These are phyloP conservation scores for Papilio helenus DNA, from an alignment of 1,140 invertebrate genomes.

Conservation along the genomic window DNA sequence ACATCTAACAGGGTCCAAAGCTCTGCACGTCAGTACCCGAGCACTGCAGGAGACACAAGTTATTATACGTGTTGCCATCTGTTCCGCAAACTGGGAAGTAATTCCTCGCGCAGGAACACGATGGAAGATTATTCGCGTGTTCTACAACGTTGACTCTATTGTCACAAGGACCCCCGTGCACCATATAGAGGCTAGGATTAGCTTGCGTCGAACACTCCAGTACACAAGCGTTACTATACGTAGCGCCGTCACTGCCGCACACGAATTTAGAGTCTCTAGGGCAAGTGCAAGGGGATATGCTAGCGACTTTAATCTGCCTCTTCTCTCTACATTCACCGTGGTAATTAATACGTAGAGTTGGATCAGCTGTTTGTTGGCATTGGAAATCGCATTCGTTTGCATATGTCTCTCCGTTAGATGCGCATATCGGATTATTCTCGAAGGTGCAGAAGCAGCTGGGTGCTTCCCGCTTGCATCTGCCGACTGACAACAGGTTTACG, in stretches of 20 bases:
- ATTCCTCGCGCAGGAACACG: constrained; percentile 47
- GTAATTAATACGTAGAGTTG: constrained; percentile 14
- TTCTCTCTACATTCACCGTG: constrained; percentile 39
- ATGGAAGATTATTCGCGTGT: constrained; percentile 38
- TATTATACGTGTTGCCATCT: constrained; percentile 48
- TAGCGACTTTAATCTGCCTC: constrained; percentile 2
- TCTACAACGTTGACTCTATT: constrained; percentile 43
- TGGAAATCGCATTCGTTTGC: constrained; percentile 44
- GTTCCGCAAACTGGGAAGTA: constrained; percentile 49
- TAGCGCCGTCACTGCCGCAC: constrained; percentile 48
- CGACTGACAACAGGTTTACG: constrained; percentile 40
- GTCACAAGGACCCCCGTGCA: constrained; percentile 29
- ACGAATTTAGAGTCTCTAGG: constrained; percentile 36
- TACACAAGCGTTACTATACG: constrained; percentile 47
- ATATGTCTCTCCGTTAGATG: constrained; percentile 47
- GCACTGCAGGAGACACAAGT: constrained; percentile 48
- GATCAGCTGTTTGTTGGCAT: constrained; percentile 39
- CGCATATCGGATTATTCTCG: constrained; percentile 47
- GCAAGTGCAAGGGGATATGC: constrained; percentile 34
- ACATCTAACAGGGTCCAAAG: constrained; percentile 41
- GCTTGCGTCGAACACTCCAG: constrained; percentile 35
- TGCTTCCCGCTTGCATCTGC: constrained; percentile 38
- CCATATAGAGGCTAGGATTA: not conserved
- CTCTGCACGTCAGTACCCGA: constrained; percentile 32
- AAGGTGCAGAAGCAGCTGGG: constrained; percentile 44